Evolutionary conservation across 2,888 invertebrate genomes (phyloP).

Genomic region (Antheraea assamensis): DNA sequence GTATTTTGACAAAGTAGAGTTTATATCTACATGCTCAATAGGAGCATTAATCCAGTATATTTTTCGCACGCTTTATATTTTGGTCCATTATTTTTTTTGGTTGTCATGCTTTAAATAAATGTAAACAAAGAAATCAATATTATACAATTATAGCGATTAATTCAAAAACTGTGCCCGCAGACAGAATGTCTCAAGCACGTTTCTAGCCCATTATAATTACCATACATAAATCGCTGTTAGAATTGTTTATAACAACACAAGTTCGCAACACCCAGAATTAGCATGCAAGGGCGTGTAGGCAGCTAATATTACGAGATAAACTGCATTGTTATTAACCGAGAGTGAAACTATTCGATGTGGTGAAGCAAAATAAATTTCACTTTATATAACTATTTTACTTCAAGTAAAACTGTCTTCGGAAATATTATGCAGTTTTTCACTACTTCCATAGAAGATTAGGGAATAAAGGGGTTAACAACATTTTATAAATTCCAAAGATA

Average conservation of each 20-base stretch:
- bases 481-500: too few species aligned
- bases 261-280: constrained; percentile 12
- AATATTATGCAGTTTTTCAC: neutral
- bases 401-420: neutral
- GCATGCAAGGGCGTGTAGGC: constrained; percentile 16
- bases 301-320: constrained; percentile 10
- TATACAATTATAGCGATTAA: neutral
- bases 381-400: neutral
- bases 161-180: constrained; percentile 27
- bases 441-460: neutral
- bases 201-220: constrained; percentile 51
- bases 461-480: too few species aligned
- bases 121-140: neutral
- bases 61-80: too few species aligned
- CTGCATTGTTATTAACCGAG: neutral
- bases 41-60: too few species aligned
- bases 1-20: too few species aligned
- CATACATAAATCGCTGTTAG: constrained; percentile 41
- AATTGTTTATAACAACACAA: constrained; percentile 37
- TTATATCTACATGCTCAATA: too few species aligned
- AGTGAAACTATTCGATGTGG: constrained; percentile 2
- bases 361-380: neutral
- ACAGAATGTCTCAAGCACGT: constrained; percentile 40
- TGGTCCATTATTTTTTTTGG: too few species aligned
- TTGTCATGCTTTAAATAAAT: too few species aligned